These are phyloP conservation scores for Eptatretus atami DNA, from an alignment of 2,797 vertebrate species.

Conservation along the genomic window DNA sequence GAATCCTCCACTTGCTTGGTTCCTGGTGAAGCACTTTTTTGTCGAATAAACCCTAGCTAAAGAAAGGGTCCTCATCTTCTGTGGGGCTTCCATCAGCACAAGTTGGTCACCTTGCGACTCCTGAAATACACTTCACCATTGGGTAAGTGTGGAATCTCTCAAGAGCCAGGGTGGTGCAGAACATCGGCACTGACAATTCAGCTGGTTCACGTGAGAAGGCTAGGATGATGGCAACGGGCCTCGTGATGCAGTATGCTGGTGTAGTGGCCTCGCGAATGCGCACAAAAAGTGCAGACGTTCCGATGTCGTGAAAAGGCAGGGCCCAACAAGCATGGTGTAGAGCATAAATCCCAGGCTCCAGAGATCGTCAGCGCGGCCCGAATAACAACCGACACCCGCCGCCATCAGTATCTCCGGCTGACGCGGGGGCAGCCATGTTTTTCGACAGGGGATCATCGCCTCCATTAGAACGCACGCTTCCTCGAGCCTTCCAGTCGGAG, in stretches of 20 bases:
- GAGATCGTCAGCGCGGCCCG: slow-evolving; percentile 84
- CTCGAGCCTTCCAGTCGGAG: slow-evolving; percentile 91
- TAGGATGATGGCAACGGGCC: slow-evolving; percentile 96
- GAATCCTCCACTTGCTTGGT: not conserved
- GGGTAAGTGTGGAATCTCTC: slow-evolving; percentile 30
- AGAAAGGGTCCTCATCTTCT: slow-evolving; percentile 83
- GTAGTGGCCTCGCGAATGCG: too few species aligned
- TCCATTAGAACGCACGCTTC: slow-evolving; percentile 68
- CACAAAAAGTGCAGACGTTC: slow-evolving; percentile 83
- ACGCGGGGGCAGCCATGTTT: slow-evolving; percentile 90
- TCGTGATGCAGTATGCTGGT: slow-evolving; percentile 73
- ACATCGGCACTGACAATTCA: slow-evolving; percentile 84
- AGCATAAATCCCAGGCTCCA: slow-evolving; percentile 99
- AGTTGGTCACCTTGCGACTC: slow-evolving; percentile 62
- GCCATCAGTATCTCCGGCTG: slow-evolving; percentile 92
- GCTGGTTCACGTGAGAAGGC: slow-evolving; percentile 78
- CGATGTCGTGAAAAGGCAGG: slow-evolving; percentile 90
- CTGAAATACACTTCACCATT: slow-evolving; percentile 28
- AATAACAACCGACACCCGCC: slow-evolving; percentile 41
- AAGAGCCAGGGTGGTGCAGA: slow-evolving; percentile 84
- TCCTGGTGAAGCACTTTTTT: not conserved
- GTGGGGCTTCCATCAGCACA: slow-evolving; percentile 94
- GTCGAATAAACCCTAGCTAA: slow-evolving; percentile 31
- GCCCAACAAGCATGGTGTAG: slow-evolving; percentile 90
- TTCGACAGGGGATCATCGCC: slow-evolving; percentile 78